Conservation (phyloP, 2,113 vertebrate genomes). For the Rana temporaria region DNA sequence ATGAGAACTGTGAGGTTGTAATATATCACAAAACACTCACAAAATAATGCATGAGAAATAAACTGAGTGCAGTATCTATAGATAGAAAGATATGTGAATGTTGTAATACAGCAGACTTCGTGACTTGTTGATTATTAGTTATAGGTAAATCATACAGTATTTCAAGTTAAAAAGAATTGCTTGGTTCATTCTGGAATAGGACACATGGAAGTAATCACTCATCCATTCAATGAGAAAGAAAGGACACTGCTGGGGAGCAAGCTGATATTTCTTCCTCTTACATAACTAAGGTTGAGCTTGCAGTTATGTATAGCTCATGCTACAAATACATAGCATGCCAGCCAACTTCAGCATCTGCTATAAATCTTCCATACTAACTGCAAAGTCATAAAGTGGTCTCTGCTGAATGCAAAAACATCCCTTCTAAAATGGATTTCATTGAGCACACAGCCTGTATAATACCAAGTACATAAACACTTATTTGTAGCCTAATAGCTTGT, state of each 20-base stretch:
- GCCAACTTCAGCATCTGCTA: neutral
- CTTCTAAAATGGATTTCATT: conserved; percentile 20
- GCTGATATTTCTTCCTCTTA: conserved; percentile 10
- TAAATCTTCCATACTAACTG: neutral
- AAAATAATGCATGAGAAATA: conserved; percentile 12
- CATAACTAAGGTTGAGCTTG: conserved; percentile 11
- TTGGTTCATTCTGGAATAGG: neutral
- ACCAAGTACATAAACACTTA: conserved; percentile 49
- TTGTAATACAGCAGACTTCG: neutral
- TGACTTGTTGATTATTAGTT: neutral
- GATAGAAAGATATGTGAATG: neutral
- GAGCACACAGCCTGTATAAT: conserved; percentile 2
- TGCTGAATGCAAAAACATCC: conserved; percentile 21
- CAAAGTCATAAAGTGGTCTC: conserved; percentile 28
- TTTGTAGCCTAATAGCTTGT: conserved; percentile 18
- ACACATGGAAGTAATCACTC: conserved; percentile 46
- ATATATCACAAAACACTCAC: conserved; percentile 1
- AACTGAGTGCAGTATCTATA: neutral
- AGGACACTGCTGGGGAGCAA: conserved; percentile 4
- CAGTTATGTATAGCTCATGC: neutral
- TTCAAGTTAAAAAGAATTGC: neutral
- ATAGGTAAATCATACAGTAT: neutral
- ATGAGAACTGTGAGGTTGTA: neutral
- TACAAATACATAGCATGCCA: conserved; percentile 2
- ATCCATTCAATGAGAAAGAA: conserved; percentile 11